Evolutionary conservation across 2,113 vertebrate species (phyloP), one percentile per base, ranked within the genome.

Genomic region (Saiga tatarica): DNA sequence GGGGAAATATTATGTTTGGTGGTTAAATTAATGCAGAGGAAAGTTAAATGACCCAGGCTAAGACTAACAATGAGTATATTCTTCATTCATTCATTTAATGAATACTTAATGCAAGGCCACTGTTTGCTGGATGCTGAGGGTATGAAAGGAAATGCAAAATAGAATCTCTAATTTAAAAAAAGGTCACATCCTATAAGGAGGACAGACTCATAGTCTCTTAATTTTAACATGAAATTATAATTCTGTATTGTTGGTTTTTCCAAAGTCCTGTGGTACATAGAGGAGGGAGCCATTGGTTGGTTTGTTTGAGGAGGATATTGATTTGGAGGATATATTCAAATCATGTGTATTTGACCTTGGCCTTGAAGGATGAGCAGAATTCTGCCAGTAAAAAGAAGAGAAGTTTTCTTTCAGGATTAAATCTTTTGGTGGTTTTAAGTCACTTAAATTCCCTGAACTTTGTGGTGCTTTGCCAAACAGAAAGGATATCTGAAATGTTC

Each of bases 41-140:
- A 98, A 95, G 85, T 98, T 97, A 95, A 97, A 98, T 97, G 90
- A 93, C 55, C 97, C 90, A 78, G 55, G 62, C 36, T 92, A 97
- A 90, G 81, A 83, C 92, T 87, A 97, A 95, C 91, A 98, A 82
- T 96, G 90, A 94, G 2, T 95, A 59, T 53, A 91, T 97, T 93
- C 67, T 91, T 97, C 71, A 94, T 97, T 94, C 90, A 97, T 89
- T 97, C 42, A 91, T 79, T 91, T 94, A 95, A 94, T 97, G 85
- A 93, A 95, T 96, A 88, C 74, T 98, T 95, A 96, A 94, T 94
- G 47, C 52, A 71, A 86, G 36, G 7, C 50, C 45, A 59, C 55
- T 86, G 87, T 88, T 97, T 96, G 23, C 64, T 96, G 42, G 26
- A 91, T 94, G 33, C 36, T 57, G 13, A 4, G 6, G 15, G 0